These are phyloP conservation scores for Nothobranchius furzeri DNA, from an alignment of 2,113 vertebrate genomes.

Conservation along the genomic window DNA sequence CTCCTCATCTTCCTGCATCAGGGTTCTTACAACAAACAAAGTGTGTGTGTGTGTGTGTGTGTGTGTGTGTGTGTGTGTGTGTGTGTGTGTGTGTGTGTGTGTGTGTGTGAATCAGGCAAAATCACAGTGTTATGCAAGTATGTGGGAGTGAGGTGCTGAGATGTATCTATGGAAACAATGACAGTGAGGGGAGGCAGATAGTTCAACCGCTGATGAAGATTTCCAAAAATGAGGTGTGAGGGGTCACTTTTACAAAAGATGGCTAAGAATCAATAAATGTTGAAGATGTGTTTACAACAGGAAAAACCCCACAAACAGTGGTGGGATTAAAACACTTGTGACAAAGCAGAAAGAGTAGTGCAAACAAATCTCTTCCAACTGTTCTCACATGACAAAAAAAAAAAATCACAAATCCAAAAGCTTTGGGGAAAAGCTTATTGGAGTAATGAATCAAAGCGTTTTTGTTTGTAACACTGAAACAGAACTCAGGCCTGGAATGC, in stretches of 20 bases:
- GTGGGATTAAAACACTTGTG: not conserved
- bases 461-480: too few relatives aligned
- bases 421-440: too few relatives aligned
- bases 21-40: too few relatives aligned
- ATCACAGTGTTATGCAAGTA: conserved; percentile 53
- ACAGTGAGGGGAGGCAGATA: conserved; percentile 35
- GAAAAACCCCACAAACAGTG: not conserved
- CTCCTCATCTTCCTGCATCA: too few relatives aligned
- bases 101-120: conserved; percentile 32
- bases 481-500: not conserved
- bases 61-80: not conserved
- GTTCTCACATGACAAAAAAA: too few relatives aligned
- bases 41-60: too few relatives aligned
- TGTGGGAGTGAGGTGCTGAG: conserved; percentile 51
- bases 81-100: conserved; percentile 12
- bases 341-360: too few relatives aligned
- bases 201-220: conserved; percentile 19
- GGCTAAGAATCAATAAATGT: not conserved
- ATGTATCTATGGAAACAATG: conserved; percentile 62
- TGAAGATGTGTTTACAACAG: too few relatives aligned
- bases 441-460: too few relatives aligned
- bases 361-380: too few relatives aligned
- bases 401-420: too few relatives aligned
- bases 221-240: not conserved
- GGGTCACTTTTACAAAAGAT: too few relatives aligned